Evolutionary conservation across 2,888 invertebrate genomes (phyloP).

Genomic region (Punctoribates punctum): DNA sequence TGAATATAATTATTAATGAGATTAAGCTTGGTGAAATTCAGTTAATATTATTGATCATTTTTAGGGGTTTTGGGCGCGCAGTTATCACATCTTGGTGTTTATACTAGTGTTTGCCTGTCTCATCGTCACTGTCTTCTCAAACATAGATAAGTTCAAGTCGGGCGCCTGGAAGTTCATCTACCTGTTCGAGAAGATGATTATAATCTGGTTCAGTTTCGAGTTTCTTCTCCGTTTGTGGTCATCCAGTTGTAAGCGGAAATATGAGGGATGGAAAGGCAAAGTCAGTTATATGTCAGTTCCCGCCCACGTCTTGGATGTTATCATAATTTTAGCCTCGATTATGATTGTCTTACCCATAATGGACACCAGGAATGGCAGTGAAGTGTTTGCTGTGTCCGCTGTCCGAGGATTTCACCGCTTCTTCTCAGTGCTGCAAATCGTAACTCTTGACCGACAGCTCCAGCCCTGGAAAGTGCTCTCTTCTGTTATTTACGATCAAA

Average conservation of each 20-base stretch:
- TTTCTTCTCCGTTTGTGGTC: slow-evolving; percentile 36
- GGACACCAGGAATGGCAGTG: slow-evolving; percentile 24
- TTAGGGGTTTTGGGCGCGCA: slow-evolving; percentile 26
- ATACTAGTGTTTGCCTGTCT: slow-evolving; percentile 33
- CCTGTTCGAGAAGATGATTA: slow-evolving; percentile 31
- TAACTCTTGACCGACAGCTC: slow-evolving; percentile 38
- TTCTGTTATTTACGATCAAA: slow-evolving; percentile 41
- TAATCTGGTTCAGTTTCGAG: slow-evolving; percentile 38
- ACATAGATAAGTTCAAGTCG: slow-evolving; percentile 11
- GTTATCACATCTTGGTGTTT: slow-evolving; percentile 41
- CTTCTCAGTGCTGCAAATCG: slow-evolving; percentile 37
- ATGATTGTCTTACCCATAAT: slow-evolving; percentile 26
- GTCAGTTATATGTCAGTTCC: slow-evolving; percentile 22
- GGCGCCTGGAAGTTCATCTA: slow-evolving; percentile 30
- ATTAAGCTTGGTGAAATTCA: no score
- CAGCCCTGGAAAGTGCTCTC: slow-evolving; percentile 39
- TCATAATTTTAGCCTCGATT: slow-evolving; percentile 35
- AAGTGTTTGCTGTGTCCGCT: slow-evolving; percentile 42
- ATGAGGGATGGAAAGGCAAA: slow-evolving; percentile 39
- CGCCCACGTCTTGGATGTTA: slow-evolving; percentile 33
- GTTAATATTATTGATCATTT: no score
- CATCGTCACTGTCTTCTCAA: slow-evolving; percentile 34
- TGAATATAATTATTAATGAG: no score
- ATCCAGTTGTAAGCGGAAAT: slow-evolving; percentile 29
- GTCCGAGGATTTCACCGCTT: slow-evolving; percentile 41